Evolutionary conservation across 2,113 vertebrate genomes (phyloP).

Genomic region (Catharus minimus): DNA sequence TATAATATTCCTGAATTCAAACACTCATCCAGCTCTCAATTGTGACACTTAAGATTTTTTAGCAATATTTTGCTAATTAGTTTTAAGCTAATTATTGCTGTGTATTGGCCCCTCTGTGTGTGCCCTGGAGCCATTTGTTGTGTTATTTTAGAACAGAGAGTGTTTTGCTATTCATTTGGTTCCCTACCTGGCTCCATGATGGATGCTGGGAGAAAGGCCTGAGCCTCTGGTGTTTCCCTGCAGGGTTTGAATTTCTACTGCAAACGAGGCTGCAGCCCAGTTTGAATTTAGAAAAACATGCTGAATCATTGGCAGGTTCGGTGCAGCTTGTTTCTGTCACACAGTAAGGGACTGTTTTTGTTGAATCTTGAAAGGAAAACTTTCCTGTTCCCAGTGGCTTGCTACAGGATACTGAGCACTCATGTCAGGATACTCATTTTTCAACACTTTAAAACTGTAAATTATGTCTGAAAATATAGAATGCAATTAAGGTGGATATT

Average conservation of each 20-base stretch:
- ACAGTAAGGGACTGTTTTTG: slow-evolving; percentile 22
- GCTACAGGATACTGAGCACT: neutral
- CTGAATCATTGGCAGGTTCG: slow-evolving; percentile 32
- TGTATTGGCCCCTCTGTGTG: neutral
- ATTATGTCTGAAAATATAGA: slow-evolving; percentile 5
- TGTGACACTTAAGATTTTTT: neutral
- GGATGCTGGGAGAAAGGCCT: neutral
- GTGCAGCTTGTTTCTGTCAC: slow-evolving; percentile 33
- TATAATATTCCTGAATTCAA: slow-evolving; percentile 15
- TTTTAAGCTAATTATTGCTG: slow-evolving; percentile 34
- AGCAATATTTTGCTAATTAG: slow-evolving; percentile 44
- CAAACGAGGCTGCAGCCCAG: neutral
- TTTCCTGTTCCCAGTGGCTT: slow-evolving; percentile 2
- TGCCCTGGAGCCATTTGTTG: slow-evolving; percentile 46
- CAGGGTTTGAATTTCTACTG: neutral
- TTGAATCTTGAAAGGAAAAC: slow-evolving; percentile 40
- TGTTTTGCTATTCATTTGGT: slow-evolving; percentile 9
- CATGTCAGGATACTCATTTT: neutral
- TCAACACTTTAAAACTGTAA: neutral
- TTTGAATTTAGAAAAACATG: slow-evolving; percentile 26
- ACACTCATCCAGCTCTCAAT: neutral
- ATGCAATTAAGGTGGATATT: slow-evolving; percentile 31
- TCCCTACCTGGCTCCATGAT: neutral
- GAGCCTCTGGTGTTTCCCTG: neutral
- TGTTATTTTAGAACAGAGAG: neutral